Base-by-base conservation (phyloP, 2,888 invertebrate genomes). In the Megaustenia siamemsis region DNA sequence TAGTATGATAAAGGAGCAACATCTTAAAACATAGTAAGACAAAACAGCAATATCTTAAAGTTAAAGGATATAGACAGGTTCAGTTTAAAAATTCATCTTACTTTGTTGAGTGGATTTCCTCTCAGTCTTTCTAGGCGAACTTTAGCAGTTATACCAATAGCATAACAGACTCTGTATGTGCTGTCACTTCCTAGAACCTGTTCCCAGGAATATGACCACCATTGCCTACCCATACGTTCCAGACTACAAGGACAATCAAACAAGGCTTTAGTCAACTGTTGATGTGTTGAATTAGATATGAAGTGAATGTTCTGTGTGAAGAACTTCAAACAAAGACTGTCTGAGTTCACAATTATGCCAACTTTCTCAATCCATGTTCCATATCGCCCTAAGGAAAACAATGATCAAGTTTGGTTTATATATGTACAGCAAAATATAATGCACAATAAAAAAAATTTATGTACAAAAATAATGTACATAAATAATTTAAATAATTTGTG, bases 31-130 rank as follows among this genome's bases (percentile, higher is more conserved):
- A n/a, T n/a, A n/a, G n/a, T n/a, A n/a, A n/a, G n/a, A n/a, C n/a
- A n/a, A n/a, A n/a, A 32, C 6, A 35, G 32, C 38, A 32, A 5
- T 28, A 28, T 21, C 24, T 28, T n/a, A 24, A n/a, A 75, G 4
- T 10, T 38, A 28, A 12, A n/a, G 5, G 32, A 45, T 24, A 24
- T 38, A n/a, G 49, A 68, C 21, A 56, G 21, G 32, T 32, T 32
- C 24, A 24, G 4, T 15, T n/a, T n/a, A n/a, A n/a, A 43, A 45
- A 53, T 53, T 1, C n/a, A 63, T 24, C 40, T 78, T 78, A 78
- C 78, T 63, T 63, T 78, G n/a, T 78, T 78, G 66, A 63, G 78
- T 35, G 78, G 78, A 53, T 78, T 78, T n/a, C 63, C 63, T n/a
- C 40, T 63, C 35, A 78, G 38, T 35, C 12, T 78, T 5, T 60